Evolutionary conservation across 1,140 invertebrate species (phyloP).

Genomic region (Procambarus virginalis): DNA sequence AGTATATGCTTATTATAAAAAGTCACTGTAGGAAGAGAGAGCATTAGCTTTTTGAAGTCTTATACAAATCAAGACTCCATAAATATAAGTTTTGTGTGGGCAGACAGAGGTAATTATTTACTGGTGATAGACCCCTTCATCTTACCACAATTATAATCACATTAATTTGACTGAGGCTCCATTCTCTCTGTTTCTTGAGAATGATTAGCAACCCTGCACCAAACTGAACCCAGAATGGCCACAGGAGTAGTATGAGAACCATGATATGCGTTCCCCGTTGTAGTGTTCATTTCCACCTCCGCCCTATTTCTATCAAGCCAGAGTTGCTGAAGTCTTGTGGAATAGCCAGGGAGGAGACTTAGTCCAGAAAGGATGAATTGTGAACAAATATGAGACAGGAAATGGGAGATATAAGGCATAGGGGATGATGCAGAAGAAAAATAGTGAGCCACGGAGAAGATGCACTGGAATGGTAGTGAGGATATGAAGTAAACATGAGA

Average conservation of each 20-base stretch:
- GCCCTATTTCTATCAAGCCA: not conserved
- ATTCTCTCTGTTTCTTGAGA: not conserved
- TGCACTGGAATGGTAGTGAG: not conserved
- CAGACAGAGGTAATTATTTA: not conserved
- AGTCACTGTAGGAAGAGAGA: not conserved
- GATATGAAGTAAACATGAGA: not conserved
- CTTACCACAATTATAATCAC: not conserved
- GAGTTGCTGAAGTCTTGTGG: not conserved
- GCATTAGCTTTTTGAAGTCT: not conserved
- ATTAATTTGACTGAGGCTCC: not conserved
- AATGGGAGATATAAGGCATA: not conserved
- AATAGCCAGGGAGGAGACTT: not conserved
- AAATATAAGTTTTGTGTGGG: not conserved
- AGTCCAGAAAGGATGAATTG: not conserved
- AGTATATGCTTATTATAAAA: constrained; percentile 4
- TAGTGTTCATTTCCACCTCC: not conserved
- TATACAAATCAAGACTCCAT: not conserved
- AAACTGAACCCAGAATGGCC: not conserved
- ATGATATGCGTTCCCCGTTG: not conserved
- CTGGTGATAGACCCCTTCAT: not conserved
- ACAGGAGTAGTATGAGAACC: not conserved
- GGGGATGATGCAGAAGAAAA: not conserved
- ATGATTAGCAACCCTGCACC: not conserved
- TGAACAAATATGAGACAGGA: not conserved
- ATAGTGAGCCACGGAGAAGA: not conserved